phyloP scores from a whole-genome alignment of 2,888 invertebrate species.

The Brassicogethes aeneus region DNA sequence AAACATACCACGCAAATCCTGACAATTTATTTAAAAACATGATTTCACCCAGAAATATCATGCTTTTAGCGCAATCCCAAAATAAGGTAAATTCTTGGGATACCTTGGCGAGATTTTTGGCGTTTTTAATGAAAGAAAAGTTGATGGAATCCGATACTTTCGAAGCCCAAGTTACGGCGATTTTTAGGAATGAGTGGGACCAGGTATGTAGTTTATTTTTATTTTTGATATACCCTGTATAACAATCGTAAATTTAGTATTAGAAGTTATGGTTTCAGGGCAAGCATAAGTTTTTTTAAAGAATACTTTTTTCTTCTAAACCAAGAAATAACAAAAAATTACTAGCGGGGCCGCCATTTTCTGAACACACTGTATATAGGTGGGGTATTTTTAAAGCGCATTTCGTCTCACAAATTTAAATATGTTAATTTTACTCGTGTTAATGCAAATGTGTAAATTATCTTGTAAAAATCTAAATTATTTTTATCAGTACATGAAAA shows the following conservation, averaged over 20 bases:
- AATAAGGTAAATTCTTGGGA: constrained; percentile 22
- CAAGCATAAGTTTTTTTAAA: too few species aligned
- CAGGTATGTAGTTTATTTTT: constrained; percentile 25
- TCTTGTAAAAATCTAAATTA: too few species aligned
- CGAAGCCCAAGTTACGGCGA: constrained; percentile 56
- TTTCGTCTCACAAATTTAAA: too few species aligned
- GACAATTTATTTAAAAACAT: constrained; percentile 27
- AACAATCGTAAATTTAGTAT: too few species aligned
- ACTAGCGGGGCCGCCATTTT: too few species aligned
- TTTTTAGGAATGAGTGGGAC: constrained; percentile 59
- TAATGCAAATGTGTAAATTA: too few species aligned
- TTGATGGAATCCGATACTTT: constrained; percentile 52
- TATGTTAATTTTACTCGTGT: too few species aligned
- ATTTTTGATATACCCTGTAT: too few species aligned
- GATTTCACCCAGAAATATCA: constrained; percentile 28
- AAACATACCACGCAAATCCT: constrained; percentile 12
- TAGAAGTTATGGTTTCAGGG: too few species aligned
- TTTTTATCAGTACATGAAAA: too few species aligned
- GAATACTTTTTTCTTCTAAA: neutral
- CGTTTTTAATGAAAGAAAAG: constrained; percentile 43
- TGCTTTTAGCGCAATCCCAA: constrained; percentile 23
- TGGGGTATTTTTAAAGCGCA: too few species aligned
- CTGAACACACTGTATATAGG: neutral
- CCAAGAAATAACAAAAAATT: neutral
- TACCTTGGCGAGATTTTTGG: constrained; percentile 23